phyloP scores from a whole-genome alignment of 1,140 invertebrate genomes.

The Chironomus striatipennis region DNA sequence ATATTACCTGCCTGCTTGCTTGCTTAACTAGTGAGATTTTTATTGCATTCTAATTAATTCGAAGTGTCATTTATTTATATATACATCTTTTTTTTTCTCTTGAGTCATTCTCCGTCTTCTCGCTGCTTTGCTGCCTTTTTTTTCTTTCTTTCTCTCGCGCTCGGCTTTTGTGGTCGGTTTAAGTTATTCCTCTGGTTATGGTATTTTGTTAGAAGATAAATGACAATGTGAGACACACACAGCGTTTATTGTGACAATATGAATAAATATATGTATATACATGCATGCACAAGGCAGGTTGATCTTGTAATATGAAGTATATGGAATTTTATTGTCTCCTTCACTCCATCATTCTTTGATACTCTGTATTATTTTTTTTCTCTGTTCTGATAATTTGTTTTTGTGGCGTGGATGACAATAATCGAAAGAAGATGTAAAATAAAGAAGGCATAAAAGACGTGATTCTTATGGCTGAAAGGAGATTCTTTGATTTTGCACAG shows the following conservation, averaged over 20 bases:
- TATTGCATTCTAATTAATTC: slow-evolving; percentile 23
- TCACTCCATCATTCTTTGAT: background rate
- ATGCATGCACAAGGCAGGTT: slow-evolving; percentile 11
- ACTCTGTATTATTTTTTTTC: no score
- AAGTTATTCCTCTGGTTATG: slow-evolving; percentile 6
- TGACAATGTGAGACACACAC: slow-evolving; percentile 20
- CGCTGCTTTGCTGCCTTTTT: no score
- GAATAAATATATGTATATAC: slow-evolving; percentile 8
- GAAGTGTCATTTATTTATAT: slow-evolving; percentile 21
- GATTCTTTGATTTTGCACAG: no score
- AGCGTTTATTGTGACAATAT: slow-evolving; percentile 14
- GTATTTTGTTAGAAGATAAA: slow-evolving; percentile 19
- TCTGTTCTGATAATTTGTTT: slow-evolving; percentile 11
- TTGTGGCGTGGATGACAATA: slow-evolving; percentile 5
- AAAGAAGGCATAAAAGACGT: no score
- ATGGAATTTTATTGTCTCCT: slow-evolving; percentile 1
- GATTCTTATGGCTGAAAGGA: no score
- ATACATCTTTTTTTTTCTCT: no score
- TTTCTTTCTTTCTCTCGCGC: background rate
- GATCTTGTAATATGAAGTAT: slow-evolving; percentile 14
- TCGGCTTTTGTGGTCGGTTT: background rate
- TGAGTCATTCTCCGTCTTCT: no score
- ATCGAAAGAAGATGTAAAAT: background rate
- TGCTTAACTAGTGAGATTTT: slow-evolving; percentile 21
- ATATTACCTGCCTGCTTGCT: background rate